Conservation (phyloP, 2,113 vertebrate genomes). For the Corapipo altera region DNA sequence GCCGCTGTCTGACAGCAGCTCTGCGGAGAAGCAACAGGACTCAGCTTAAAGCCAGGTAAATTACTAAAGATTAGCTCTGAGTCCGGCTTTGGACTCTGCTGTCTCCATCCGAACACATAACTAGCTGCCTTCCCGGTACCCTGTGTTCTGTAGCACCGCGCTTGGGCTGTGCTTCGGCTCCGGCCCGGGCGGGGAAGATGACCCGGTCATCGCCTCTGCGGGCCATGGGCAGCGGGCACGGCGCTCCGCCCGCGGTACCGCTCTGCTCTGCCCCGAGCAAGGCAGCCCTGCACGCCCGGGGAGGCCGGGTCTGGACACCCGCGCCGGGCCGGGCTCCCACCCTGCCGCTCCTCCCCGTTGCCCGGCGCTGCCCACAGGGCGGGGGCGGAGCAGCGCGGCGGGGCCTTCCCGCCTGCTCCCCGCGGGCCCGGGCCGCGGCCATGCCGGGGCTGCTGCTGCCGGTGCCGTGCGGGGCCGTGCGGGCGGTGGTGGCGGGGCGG, state of each 20-base stretch:
- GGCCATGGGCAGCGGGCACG: fast-evolving
- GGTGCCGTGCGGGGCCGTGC: too few relatives aligned
- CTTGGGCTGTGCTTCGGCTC: too few relatives aligned
- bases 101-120: neutral
- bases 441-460: too few relatives aligned
- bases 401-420: too few relatives aligned
- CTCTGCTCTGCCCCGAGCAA: fast-evolving
- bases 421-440: too few relatives aligned
- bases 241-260: neutral
- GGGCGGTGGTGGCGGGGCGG: too few relatives aligned
- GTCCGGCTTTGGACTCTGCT: neutral
- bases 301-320: fast-evolving
- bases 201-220: neutral
- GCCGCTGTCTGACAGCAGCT: too few relatives aligned
- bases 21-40: neutral
- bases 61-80: too few relatives aligned
- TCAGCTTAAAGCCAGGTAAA: neutral
- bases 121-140: neutral
- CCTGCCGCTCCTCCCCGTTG: fast-evolving
- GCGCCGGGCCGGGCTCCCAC: fast-evolving
- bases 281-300: fast-evolving
- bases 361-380: too few relatives aligned
- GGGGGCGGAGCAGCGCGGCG: too few relatives aligned
- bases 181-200: neutral
- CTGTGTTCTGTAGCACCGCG: neutral